Percentiles rank a stretch among this genome's conserved stretches.
phyloP scores from a whole-genome alignment of 2,888 invertebrate species.

The Eudemis profundana region DNA sequence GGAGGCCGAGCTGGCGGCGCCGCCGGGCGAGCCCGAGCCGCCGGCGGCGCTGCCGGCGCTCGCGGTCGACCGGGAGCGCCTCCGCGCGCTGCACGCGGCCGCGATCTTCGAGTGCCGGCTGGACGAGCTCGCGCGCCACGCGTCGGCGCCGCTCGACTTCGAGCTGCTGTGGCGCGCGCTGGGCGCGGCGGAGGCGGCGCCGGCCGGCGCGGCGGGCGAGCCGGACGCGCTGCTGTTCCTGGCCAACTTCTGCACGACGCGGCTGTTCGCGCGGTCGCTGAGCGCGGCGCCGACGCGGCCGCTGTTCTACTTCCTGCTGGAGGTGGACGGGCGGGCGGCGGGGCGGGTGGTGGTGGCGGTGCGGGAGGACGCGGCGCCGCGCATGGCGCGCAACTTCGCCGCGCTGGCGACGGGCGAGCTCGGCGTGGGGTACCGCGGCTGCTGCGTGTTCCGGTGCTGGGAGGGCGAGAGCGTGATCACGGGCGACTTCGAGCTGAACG shows the following conservation, averaged over 20 bases:
- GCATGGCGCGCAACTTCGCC: constrained; percentile 16
- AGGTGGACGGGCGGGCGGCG: background rate
- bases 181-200: background rate
- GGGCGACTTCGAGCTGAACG: constrained; percentile 92
- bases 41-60: background rate
- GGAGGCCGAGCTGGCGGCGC: constrained; percentile 9
- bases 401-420: constrained; percentile 85
- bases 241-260: constrained; percentile 8
- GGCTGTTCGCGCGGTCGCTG: constrained; percentile 1
- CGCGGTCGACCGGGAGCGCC: constrained; percentile 5
- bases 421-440: constrained; percentile 92
- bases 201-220: background rate
- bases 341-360: constrained; percentile 8
- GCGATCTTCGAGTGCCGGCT: constrained; percentile 5
- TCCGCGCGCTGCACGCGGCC: background rate
- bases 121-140: constrained; percentile 6
- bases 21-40: background rate
- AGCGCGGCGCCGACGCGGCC: background rate
- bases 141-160: constrained; percentile 1
- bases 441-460: constrained; percentile 93
- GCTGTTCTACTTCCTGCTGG: background rate
- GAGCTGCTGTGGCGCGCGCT: background rate
- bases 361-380: constrained; percentile 12
- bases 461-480: constrained; percentile 92
- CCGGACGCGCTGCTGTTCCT: constrained; percentile 1